Base-by-base conservation (phyloP, 2,113 vertebrate species). In the Percopsis transmontana region DNA sequence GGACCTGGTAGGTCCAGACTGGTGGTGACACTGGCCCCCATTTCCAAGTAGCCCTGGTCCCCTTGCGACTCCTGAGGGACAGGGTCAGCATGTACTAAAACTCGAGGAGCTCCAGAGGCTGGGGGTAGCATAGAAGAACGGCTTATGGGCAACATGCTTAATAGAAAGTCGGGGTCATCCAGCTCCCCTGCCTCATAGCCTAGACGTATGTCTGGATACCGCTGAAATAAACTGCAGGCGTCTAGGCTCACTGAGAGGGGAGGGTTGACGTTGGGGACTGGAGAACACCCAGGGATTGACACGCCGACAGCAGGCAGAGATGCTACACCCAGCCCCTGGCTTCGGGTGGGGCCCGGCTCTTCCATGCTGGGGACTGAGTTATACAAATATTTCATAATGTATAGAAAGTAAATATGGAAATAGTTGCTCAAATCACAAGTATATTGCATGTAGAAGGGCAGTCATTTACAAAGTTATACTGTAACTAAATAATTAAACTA, bases 151-250 rank as follows among this genome's bases (percentile, higher is more conserved):
- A 19, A 0, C 2, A 14, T 19, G 52, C 11, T 2, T 70, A 71
- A 74, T 11, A 45, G 9, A 9, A 39, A 65, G 56, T 59, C 73
- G 16, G 84, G 33, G 58, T 84, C 16, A 3, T 15, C 41, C 14
- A 13, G 38, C 38, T 53, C 50, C 71, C 58, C 58, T 51, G 24
- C 66, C 85, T 2, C 80, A 68, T 55, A 84, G 77, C 59, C 79
- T 74, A 89, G 84, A 66, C 85, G 86, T 13, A 90, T 71, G 70
- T 90, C 89, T 40, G 94, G 93, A 2, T 97, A 96, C 65, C 93
- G 83, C 2, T 92, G 85, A 68, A 93, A 92, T 56, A 96, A 91
- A 78, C 92, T 95, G 33, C 85, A 87, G 69, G 77, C 82, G 0
- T 91, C 90, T 67, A 92, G 87, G 53, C 44, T 70, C 14, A 74